These are phyloP conservation scores for Microcebus lehilahytsara DNA, from an alignment of 2,113 vertebrate genomes.

Conservation along the genomic window DNA sequence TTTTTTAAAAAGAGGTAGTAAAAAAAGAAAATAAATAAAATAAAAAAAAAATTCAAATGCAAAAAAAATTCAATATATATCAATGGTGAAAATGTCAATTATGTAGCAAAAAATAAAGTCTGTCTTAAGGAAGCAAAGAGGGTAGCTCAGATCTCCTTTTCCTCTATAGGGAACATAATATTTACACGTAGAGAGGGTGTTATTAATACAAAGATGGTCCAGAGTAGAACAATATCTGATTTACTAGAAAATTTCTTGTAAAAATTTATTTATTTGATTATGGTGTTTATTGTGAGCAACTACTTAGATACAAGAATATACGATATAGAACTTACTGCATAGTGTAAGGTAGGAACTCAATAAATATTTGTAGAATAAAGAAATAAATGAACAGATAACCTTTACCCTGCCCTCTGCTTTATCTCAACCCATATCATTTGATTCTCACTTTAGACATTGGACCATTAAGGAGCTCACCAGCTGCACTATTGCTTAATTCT, in stretches of 20 bases:
- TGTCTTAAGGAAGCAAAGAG: not conserved
- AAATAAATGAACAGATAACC: not conserved
- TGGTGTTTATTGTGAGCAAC: not conserved
- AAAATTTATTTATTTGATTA: not conserved
- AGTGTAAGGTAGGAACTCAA: not conserved
- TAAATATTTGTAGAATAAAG: slow-evolving; percentile 1
- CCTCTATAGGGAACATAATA: not conserved
- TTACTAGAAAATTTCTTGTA: not conserved
- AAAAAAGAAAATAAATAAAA: too few species aligned
- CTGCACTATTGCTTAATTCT: not conserved
- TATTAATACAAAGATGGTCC: not conserved
- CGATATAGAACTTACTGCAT: not conserved
- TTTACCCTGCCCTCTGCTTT: not conserved
- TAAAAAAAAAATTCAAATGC: too few species aligned
- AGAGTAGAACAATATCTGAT: not conserved
- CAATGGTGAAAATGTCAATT: too few species aligned
- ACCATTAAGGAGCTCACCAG: not conserved
- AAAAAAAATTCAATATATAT: too few species aligned
- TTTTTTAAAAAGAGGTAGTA: not conserved
- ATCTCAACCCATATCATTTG: not conserved
- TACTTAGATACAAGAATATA: not conserved
- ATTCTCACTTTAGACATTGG: not conserved
- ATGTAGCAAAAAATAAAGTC: not conserved
- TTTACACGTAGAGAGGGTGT: not conserved
- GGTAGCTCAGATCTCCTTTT: not conserved